Evolutionary conservation across 64 coral and sea anemone genomes (phyloP), one percentile per base, ranked within the genome.

Genomic region (Montipora cactus): DNA sequence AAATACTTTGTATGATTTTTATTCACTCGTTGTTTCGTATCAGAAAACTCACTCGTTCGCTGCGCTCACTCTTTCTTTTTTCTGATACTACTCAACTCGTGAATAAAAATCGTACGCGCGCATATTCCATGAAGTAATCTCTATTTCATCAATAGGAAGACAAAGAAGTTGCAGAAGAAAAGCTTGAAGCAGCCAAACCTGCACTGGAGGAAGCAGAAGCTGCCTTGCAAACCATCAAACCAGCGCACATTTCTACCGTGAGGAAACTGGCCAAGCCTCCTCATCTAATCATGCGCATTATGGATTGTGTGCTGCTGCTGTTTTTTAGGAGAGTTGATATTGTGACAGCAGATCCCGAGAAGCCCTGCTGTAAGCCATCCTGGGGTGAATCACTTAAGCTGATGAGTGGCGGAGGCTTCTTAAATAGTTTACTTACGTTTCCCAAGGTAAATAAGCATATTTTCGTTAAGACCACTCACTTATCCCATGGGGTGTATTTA

Each of bases 261-360:
- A 95, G 98, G 52, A 99, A 99, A 90, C 84, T 99, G 4, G 95
- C 95, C 22, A 99, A 99, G 81, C 98, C 98, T 28, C 98, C 98
- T 28, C 98, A 99, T 80, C 66, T 99, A 76, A 99, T 99, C 89
- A 99, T 99, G 98, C 92, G 98, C 83, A 99, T 99, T 46, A 99
- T 99, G 98, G 98, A 99, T 74, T 96, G 98, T 87, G 95, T 96
- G 71, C 46, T 99, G 3, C 90, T 99, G 59, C 48, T 99, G 75
- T 99, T 99, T 49, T 88, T 79, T n/a, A 94, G 81, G 49, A 90
- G 52, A 25, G 44, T 99, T 3, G 98, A 99, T 45, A 3, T 77
- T 4, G 86, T 90, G 4, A 70, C 73, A 2, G 25, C 89, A 2
- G 98, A 99, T 70, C 95, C 92, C 5, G 98, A 99, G 19, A 88